Conservation (phyloP, 2,113 vertebrate species). For the Hydrochoerus hydrochaeris region DNA sequence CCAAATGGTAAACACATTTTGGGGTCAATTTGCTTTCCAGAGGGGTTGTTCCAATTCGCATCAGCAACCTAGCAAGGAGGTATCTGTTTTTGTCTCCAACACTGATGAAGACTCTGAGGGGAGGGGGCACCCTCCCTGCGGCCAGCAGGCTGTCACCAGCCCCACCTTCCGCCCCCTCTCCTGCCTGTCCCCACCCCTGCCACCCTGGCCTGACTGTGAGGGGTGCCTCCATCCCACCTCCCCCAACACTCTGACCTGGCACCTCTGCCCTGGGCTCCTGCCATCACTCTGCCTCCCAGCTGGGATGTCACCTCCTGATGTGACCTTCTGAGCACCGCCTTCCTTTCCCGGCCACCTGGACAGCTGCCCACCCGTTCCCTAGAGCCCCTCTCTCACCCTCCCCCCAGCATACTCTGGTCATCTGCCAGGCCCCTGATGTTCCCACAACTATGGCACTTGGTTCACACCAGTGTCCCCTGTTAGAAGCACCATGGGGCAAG, state of each 20-base stretch:
- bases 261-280: too few relatives aligned
- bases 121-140: not conserved
- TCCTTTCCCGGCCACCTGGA: not conserved
- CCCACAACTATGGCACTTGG: not conserved
- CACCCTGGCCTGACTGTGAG: not conserved
- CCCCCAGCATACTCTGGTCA: fast-evolving
- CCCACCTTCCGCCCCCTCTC: not conserved
- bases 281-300: not conserved
- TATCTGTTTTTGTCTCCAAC: not conserved
- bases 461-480: not conserved
- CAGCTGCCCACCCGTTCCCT: not conserved
- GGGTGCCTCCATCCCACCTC: not conserved
- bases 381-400: fast-evolving
- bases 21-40: slow-evolving; percentile 20
- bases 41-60: not conserved
- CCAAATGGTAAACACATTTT: not conserved
- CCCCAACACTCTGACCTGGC: not conserved
- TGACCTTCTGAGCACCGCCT: not conserved
- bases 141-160: not conserved
- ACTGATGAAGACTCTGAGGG: not conserved
- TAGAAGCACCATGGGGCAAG: not conserved
- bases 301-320: not conserved
- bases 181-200: fast-evolving
- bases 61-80: not conserved
- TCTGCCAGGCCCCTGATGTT: not conserved